Conservation (phyloP, 53 echinoderm and acorn worm species). For the Zoroaster sp. region DNA sequence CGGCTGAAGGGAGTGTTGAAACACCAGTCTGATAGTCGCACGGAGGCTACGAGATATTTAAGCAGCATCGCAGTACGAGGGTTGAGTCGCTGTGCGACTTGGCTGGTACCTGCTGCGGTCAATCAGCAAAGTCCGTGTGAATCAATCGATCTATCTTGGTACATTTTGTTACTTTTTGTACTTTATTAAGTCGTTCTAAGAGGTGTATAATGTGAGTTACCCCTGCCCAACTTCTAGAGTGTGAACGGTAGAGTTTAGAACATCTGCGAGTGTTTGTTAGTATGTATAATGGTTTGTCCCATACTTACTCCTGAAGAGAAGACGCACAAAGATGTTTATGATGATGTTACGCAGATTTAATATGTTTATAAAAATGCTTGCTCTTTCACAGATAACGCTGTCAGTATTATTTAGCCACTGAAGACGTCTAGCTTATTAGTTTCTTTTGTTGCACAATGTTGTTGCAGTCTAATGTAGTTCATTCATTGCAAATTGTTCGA, state of each 20-base stretch:
- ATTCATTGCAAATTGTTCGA: not conserved
- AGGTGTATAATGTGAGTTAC: not conserved
- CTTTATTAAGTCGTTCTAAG: not conserved
- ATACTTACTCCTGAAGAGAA: too few species aligned
- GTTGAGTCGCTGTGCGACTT: slow-evolving; percentile 25
- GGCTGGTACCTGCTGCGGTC: not conserved
- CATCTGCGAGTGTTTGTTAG: not conserved
- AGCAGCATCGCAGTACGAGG: not conserved
- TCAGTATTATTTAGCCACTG: too few species aligned
- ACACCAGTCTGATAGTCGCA: slow-evolving; percentile 31
- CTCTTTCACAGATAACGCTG: too few species aligned
- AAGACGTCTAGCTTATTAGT: too few species aligned
- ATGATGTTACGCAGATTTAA: too few species aligned
- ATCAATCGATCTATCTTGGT: not conserved
- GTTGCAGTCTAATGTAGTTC: too few species aligned
- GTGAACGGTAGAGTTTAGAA: not conserved
- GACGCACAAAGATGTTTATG: too few species aligned
- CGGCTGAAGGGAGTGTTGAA: slow-evolving; percentile 9
- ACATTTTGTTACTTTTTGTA: slow-evolving; percentile 43
- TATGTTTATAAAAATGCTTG: too few species aligned
- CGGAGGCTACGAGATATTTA: not conserved
- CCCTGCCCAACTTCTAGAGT: not conserved
- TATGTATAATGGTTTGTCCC: too few species aligned
- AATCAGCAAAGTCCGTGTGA: not conserved
- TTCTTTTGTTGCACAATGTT: too few species aligned